Evolutionary conservation across 1,140 invertebrate species (phyloP).

Genomic region (Drosophila sp.): DNA sequence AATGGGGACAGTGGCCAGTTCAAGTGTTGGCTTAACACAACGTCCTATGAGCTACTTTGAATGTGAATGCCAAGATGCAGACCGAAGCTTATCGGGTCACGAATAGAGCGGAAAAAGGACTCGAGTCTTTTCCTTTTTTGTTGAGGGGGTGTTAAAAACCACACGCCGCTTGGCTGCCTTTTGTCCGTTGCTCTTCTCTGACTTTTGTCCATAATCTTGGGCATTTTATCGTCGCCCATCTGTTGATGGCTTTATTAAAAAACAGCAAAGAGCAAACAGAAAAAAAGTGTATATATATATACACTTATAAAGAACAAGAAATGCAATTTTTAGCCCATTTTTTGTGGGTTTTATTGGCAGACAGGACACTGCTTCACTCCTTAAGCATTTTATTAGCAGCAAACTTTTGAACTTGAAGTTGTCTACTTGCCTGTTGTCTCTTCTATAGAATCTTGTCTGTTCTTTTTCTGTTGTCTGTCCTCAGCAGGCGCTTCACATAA

Average conservation of each 20-base stretch:
- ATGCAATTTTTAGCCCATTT: constrained; percentile 79
- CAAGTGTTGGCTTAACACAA: constrained; percentile 63
- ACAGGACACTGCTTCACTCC: constrained; percentile 54
- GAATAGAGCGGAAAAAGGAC: constrained; percentile 30
- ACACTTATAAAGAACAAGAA: constrained; percentile 37
- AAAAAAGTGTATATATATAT: constrained; percentile 3
- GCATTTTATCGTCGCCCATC: constrained; percentile 80
- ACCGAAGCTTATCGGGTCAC: constrained; percentile 42
- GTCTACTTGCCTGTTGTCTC: constrained; percentile 60
- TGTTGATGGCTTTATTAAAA: constrained; percentile 83
- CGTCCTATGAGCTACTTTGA: constrained; percentile 61
- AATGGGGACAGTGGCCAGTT: constrained; percentile 22
- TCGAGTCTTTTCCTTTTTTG: constrained; percentile 19
- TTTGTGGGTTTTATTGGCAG: constrained; percentile 77
- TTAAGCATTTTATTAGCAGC: constrained; percentile 82
- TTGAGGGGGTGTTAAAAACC: constrained; percentile 66
- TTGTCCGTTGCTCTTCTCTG: constrained; percentile 27
- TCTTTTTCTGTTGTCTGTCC: too few relatives aligned
- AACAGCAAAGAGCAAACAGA: constrained; percentile 45
- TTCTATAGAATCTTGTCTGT: constrained; percentile 45
- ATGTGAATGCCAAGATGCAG: constrained; percentile 59
- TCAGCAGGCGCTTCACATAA: constrained; percentile 71
- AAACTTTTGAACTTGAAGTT: constrained; percentile 71
- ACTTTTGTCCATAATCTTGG: constrained; percentile 78
- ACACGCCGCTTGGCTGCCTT: constrained; percentile 68